These are phyloP conservation scores for Aphodius sticticus DNA, from an alignment of 2,888 invertebrate genomes.

Conservation along the genomic window DNA sequence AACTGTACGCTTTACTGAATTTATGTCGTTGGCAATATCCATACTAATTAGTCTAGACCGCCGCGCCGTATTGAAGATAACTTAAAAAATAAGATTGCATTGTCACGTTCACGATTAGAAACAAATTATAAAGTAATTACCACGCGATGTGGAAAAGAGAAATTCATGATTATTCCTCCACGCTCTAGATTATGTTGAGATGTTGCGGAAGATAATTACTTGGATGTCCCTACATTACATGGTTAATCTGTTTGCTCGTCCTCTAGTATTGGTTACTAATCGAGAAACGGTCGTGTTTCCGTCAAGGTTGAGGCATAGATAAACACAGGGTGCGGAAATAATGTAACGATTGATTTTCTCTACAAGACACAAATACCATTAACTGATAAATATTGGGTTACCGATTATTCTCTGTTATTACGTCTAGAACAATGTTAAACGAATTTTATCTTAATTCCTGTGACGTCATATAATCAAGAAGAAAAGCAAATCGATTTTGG, in stretches of 20 bases:
- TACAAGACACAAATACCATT: too few relatives aligned
- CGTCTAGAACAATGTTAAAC: too few relatives aligned
- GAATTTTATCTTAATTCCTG: too few relatives aligned
- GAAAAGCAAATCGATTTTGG: too few relatives aligned
- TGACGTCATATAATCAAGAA: too few relatives aligned
- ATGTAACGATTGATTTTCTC: background rate
- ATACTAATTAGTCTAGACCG: constrained; percentile 4
- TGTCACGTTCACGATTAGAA: background rate
- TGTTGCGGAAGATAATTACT: background rate
- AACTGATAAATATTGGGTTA: too few relatives aligned
- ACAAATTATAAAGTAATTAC: background rate
- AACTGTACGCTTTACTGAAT: background rate
- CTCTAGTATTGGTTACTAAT: background rate
- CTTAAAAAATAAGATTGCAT: background rate
- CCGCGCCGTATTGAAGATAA: background rate
- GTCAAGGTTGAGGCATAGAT: background rate
- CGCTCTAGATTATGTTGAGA: background rate
- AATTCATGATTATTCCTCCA: background rate
- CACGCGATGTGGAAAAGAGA: background rate
- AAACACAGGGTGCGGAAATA: background rate
- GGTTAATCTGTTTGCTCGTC: background rate
- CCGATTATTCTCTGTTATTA: too few relatives aligned
- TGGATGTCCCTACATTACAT: background rate
- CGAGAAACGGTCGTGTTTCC: background rate
- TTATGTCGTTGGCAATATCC: background rate